phyloP scores from a whole-genome alignment of 2,888 invertebrate species.

The Chymomyza caudatula region DNA sequence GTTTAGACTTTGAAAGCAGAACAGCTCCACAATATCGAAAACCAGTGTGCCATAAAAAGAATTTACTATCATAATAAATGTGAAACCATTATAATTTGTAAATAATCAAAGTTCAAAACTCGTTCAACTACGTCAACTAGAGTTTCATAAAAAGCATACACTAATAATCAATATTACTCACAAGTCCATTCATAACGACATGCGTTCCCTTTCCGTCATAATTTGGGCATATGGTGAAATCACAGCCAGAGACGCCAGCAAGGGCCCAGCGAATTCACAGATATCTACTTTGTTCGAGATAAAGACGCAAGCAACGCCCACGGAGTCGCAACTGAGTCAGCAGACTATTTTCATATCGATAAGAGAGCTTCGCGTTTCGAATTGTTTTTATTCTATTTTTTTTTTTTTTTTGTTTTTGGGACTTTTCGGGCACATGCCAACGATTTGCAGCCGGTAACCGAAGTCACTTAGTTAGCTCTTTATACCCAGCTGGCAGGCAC shows the following conservation, averaged over 20 bases:
- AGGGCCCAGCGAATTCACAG: background rate
- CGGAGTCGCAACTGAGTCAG: conserved; percentile 53
- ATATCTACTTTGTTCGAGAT: conserved; percentile 15
- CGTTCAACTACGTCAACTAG: background rate
- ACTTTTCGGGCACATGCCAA: too few species aligned
- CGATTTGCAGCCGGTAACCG: too few species aligned
- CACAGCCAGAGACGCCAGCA: conserved; percentile 1
- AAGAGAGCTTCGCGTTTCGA: conserved; percentile 3
- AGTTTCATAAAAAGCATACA: background rate
- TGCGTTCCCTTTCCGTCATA: background rate
- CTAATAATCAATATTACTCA: background rate
- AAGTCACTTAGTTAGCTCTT: background rate
- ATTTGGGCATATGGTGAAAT: background rate
- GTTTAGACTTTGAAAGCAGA: background rate
- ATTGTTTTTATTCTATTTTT: conserved; percentile 31
- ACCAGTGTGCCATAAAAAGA: background rate
- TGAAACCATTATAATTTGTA: background rate
- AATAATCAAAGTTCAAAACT: background rate
- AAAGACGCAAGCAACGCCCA: conserved; percentile 7
- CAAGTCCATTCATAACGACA: background rate
- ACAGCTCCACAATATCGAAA: background rate
- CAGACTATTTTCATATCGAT: conserved; percentile 21
- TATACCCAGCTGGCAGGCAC: background rate
- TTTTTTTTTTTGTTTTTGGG: conserved; percentile 5
- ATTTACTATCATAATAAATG: background rate